Evolutionary conservation across 1,140 invertebrate genomes (phyloP), one percentile per base, ranked within the genome.

Genomic region (Leptonema lineaticorne): DNA sequence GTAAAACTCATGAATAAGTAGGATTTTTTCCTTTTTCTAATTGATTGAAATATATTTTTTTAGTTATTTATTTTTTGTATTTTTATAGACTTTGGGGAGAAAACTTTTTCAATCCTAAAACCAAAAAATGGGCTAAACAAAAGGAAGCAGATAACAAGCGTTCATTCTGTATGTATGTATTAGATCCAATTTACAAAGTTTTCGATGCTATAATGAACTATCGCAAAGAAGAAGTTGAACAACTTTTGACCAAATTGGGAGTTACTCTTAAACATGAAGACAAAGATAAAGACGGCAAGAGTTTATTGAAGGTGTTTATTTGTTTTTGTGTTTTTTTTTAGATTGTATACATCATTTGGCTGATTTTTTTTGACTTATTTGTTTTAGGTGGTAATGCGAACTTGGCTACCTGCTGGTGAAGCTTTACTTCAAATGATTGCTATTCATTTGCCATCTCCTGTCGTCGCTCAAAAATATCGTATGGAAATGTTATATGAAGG

Each of bases 371-470:
- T n/a, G n/a, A n/a, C n/a, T n/a, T n/a, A n/a, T n/a, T n/a, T n/a
- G n/a, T n/a, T 77, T 6, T 69, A 89, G 87, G 92, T 96, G 75
- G 93, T 99, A 29, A 99, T 99, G 96, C 90, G 96, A 77, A 95
- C 94, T 60, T 99, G 98, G 98, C 85, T 99, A 77, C 97, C 97
- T 68, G 98, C 97, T 84, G 98, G 98, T 76, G 97, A 99, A 83
- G 95, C 97, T 78, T 84, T 99, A 74, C 93, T 99, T 88, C 96
- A 99, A 87, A 99, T 99, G 98, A 99, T 99, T 84, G 95, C 96
- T 80, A 98, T 99, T 78, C 97, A 99, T 81, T 85, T 99, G 77
- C 98, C 98, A 70, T 99, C 97, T 26, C 98, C 98, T 41, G 97
- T 99, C 26, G 95, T 95, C 67, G 97, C 98, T 69, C 98, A 99